Evolutionary conservation across 1,140 invertebrate genomes (phyloP).

Genomic region (Dendroctonus ponderosae): DNA sequence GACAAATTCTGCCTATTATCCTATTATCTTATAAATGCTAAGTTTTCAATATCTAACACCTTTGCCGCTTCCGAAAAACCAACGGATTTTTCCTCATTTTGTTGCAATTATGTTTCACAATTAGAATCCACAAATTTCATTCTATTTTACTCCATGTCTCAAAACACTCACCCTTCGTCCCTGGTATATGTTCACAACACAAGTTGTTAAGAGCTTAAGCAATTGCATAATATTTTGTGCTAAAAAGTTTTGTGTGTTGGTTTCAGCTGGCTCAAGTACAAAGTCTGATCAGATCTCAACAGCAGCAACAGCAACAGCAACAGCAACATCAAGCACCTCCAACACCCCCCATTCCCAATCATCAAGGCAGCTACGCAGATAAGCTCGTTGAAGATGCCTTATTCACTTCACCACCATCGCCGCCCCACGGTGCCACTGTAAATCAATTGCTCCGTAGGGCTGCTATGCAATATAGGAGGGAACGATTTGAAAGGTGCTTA

Average conservation of each 20-base stretch:
- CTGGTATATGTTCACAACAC: too few relatives aligned
- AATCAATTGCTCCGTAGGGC: slow-evolving; percentile 67
- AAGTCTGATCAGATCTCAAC: slow-evolving; percentile 56
- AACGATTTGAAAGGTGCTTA: slow-evolving; percentile 47
- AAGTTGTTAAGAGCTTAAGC: too few relatives aligned
- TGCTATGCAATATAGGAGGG: slow-evolving; percentile 61
- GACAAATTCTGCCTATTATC: too few relatives aligned
- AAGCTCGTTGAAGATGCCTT: slow-evolving; percentile 61
- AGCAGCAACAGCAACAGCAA: slow-evolving; percentile 40
- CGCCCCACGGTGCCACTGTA: slow-evolving; percentile 55
- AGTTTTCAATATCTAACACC: too few relatives aligned
- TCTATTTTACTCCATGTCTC: too few relatives aligned
- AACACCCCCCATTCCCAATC: slow-evolving; percentile 53
- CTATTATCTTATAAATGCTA: too few relatives aligned
- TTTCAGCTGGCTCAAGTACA: slow-evolving; percentile 60
- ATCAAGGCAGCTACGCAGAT: slow-evolving; percentile 52
- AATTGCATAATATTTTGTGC: background rate
- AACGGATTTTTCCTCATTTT: too few relatives aligned
- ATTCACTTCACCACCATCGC: slow-evolving; percentile 60
- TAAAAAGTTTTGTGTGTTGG: background rate
- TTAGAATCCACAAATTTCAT: too few relatives aligned
- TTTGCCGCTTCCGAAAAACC: too few relatives aligned
- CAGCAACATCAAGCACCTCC: slow-evolving; percentile 49
- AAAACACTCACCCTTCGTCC: too few relatives aligned
- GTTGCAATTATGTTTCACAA: too few relatives aligned